Evolutionary conservation across 2,113 vertebrate genomes (phyloP), one percentile per base, ranked within the genome.

Genomic region (Manacus vitellinus): DNA sequence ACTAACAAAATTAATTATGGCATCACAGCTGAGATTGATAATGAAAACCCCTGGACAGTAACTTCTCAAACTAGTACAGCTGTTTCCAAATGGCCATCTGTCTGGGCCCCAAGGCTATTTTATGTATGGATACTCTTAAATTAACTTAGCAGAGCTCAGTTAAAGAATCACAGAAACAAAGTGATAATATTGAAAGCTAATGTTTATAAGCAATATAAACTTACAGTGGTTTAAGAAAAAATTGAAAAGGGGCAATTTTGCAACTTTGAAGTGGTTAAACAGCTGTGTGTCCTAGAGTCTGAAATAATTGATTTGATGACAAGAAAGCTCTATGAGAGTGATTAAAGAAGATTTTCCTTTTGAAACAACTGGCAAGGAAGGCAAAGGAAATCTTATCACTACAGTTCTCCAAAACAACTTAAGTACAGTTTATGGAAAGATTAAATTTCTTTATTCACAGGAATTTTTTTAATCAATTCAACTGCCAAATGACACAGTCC

Each of bases 11-110:
- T 86, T 67, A 94, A 94, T 93, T 74, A 94, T 84, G 65, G 89
- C 80, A 75, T 78, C 73, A 77, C 68, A 95, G 89, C 76, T 92
- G 93, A 96, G 83, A 67, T 16, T 35, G 73, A 92, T 81, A 84
- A 94, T 59, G 80, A 86, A 95, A 96, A 95, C 83, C 73, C 73
- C 93, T 92, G 95, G 91, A 84, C 83, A 87, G 89, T 47, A 81
- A 95, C 83, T 82, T 63, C 85, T 65, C 88, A 44, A 8, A 68
- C 35, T 8, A 31, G 73, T 59, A 52, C 86, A 95, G 95, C 94
- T 96, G 93, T 91, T 95, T 81, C 72, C 80, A 91, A 51, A 63
- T 0, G 71, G 79, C 88, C 94, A 94, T 92, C 96, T 96, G 83
- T 22, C 79, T 77, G 83, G 35, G 71, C 83, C 91, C 43, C 91